phyloP scores from a whole-genome alignment of 2,888 invertebrate species.

The Napeogenes sylphis region DNA sequence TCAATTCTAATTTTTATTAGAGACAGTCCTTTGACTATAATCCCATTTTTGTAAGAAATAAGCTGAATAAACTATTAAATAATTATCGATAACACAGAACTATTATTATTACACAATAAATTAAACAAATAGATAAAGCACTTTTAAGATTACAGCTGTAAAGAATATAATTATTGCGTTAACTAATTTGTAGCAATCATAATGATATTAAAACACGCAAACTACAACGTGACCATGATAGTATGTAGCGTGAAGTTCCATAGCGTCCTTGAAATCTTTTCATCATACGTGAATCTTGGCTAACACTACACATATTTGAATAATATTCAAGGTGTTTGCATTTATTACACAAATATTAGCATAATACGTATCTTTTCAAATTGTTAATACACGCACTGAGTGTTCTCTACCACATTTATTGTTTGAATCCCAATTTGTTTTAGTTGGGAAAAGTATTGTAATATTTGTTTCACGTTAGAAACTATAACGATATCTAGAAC shows the following conservation, averaged over 20 bases:
- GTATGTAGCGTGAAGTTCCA: constrained; percentile 18
- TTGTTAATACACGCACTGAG: constrained; percentile 20
- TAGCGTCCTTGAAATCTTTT: constrained; percentile 39
- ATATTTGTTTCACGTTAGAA: constrained; percentile 30
- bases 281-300: constrained; percentile 22
- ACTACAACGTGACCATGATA: constrained; percentile 15
- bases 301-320: constrained; percentile 17
- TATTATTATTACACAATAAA: neutral
- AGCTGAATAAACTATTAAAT: too few species aligned
- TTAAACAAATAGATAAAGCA: neutral
- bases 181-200: constrained; percentile 2
- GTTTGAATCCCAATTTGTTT: constrained; percentile 28
- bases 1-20: too few species aligned
- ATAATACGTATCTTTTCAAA: neutral
- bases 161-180: neutral
- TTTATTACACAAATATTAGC: constrained; percentile 17
- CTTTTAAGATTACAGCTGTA: neutral
- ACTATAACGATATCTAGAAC: constrained; percentile 34
- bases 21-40: too few species aligned
- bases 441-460: constrained; percentile 30
- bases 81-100: too few species aligned
- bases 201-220: constrained; percentile 5
- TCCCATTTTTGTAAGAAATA: too few species aligned
- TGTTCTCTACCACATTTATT: constrained; percentile 25
- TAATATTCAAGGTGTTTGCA: constrained; percentile 14